Percentiles rank a stretch among this genome's conserved stretches.
Conservation (phyloP, 1,140 invertebrate species). For the Asobara japonica region DNA sequence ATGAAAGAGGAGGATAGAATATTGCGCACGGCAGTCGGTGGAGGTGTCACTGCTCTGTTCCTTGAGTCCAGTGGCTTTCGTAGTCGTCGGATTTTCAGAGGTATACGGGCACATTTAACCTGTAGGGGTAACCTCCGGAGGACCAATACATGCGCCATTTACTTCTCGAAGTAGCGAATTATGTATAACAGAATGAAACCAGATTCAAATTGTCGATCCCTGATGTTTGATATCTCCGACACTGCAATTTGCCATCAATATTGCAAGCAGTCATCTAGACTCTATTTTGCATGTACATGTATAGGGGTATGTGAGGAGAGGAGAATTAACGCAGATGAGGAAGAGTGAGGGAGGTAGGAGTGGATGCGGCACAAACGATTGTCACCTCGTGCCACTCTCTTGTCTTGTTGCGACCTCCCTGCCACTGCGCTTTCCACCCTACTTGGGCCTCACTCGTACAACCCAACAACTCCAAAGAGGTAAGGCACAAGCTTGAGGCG, state of each 20-base stretch:
- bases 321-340: background rate
- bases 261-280: too few relatives aligned
- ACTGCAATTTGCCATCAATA: too few relatives aligned
- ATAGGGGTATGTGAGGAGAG: conserved; percentile 23
- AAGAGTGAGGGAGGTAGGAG: conserved; percentile 37
- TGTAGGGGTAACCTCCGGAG: background rate
- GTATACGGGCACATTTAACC: conserved; percentile 6
- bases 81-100: conserved; percentile 10
- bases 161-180: background rate
- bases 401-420: conserved; percentile 10
- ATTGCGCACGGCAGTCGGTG: conserved; percentile 38
- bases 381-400: conserved; percentile 14
- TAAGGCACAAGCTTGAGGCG: background rate
- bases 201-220: too few relatives aligned
- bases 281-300: background rate
- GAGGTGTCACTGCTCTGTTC: conserved; percentile 7
- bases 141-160: conserved; percentile 8
- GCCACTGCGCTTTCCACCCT: background rate
- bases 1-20: conserved; percentile 29
- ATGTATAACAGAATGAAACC: too few relatives aligned
- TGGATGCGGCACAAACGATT: conserved; percentile 28
- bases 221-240: too few relatives aligned
- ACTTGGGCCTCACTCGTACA: background rate
- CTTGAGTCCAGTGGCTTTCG: conserved; percentile 13
- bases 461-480: conserved; percentile 4